phyloP scores from a whole-genome alignment of 2,888 invertebrate genomes.

The Stenichneumon culpator region DNA sequence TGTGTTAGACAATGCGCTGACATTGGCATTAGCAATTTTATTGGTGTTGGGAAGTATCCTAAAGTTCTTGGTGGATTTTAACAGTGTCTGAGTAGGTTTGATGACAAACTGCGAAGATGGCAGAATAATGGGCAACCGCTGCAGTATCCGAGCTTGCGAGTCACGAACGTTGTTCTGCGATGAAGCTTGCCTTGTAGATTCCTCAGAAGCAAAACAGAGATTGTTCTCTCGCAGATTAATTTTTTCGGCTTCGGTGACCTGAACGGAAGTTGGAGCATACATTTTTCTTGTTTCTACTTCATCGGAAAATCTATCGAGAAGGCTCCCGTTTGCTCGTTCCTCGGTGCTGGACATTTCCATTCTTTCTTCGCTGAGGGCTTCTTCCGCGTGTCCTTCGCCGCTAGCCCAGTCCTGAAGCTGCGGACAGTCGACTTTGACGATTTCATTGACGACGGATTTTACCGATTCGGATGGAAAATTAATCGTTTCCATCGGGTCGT shows the following conservation, averaged over 20 bases:
- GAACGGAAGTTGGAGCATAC: conserved; percentile 41
- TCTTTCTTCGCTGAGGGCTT: conserved; percentile 37
- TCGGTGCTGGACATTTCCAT: conserved; percentile 36
- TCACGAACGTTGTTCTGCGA: conserved; percentile 66
- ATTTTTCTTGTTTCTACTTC: conserved; percentile 26
- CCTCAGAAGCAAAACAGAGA: not conserved
- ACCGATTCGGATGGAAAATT: conserved; percentile 39
- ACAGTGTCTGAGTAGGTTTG: conserved; percentile 78
- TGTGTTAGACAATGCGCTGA: conserved; percentile 65
- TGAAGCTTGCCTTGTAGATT: conserved; percentile 59
- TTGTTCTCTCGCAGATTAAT: not conserved
- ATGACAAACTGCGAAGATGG: conserved; percentile 81
- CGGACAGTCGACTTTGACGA: conserved; percentile 49
- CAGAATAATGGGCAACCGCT: conserved; percentile 77
- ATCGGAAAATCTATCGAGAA: conserved; percentile 33
- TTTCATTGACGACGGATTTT: not conserved
- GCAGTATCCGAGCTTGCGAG: conserved; percentile 77
- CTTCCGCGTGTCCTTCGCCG: conserved; percentile 22
- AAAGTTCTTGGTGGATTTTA: conserved; percentile 78
- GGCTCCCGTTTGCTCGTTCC: conserved; percentile 1
- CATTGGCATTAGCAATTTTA: conserved; percentile 65
- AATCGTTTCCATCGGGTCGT: conserved; percentile 37
- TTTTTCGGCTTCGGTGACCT: not conserved
- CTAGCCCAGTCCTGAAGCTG: conserved; percentile 40
- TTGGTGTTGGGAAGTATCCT: conserved; percentile 75